Percentiles rank a stretch among this genome's conserved stretches.
These are phyloP conservation scores for Steinernema scapterisci DNA, from an alignment of 2,888 invertebrate species.

Conservation along the genomic window DNA sequence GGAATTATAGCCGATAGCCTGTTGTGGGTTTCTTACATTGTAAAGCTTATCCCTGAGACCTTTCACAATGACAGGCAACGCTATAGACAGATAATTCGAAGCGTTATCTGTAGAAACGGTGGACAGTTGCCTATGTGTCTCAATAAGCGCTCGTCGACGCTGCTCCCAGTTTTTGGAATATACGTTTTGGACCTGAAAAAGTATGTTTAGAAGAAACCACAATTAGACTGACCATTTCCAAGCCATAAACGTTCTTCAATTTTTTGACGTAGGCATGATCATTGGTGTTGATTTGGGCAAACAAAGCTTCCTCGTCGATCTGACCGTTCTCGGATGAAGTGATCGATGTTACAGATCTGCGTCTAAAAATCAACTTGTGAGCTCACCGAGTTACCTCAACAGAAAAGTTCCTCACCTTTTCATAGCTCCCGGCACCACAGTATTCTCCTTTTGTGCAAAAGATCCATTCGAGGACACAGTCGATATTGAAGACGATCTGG, in stretches of 20 bases:
- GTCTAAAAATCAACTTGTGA: background rate
- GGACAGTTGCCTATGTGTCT: slow-evolving; percentile 32
- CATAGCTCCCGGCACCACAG: slow-evolving; percentile 36
- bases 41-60: slow-evolving; percentile 41
- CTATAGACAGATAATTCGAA: slow-evolving; percentile 18
- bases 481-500: slow-evolving; percentile 3
- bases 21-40: slow-evolving; percentile 28
- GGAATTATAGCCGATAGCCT: background rate
- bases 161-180: slow-evolving; percentile 46
- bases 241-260: slow-evolving; percentile 36
- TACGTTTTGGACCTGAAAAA: slow-evolving; percentile 36
- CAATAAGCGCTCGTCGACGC: slow-evolving; percentile 35
- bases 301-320: slow-evolving; percentile 36
- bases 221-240: slow-evolving; percentile 41
- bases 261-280: slow-evolving; percentile 36
- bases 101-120: background rate
- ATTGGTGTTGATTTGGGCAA: slow-evolving; percentile 32
- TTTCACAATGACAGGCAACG: slow-evolving; percentile 36
- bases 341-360: background rate
- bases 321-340: background rate
- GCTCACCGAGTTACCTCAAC: no score
- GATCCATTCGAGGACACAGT: slow-evolving; percentile 27
- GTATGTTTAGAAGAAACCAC: background rate
- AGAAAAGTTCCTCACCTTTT: background rate
- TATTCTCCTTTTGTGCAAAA: slow-evolving; percentile 41